Conservation (phyloP, 2,888 invertebrate genomes). For the Entomobrya multifasciata region DNA sequence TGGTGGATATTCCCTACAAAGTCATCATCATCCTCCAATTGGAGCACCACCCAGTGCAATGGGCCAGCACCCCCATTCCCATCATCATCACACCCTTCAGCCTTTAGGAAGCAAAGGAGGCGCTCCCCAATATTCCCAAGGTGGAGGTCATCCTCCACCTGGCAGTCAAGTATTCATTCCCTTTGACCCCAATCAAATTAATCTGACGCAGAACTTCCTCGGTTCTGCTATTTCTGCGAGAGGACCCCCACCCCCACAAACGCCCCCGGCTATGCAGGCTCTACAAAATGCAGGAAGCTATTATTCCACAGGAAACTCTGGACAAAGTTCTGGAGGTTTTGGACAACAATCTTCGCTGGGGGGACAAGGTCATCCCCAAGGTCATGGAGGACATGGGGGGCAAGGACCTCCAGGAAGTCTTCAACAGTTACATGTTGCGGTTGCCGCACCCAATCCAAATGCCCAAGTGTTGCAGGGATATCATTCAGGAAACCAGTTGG, state of each 20-base stretch:
- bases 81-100: constrained; percentile 49
- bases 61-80: constrained; percentile 51
- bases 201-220: constrained; percentile 75
- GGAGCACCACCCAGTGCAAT: not conserved
- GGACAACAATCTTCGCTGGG: constrained; percentile 58
- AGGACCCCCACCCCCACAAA: constrained; percentile 77
- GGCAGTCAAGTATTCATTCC: constrained; percentile 77
- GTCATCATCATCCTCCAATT: constrained; percentile 72
- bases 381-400: too few relatives aligned
- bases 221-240: constrained; percentile 75
- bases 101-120: constrained; percentile 71
- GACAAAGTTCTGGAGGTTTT: constrained; percentile 73
- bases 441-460: constrained; percentile 68
- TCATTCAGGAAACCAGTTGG: constrained; percentile 69
- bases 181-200: constrained; percentile 72
- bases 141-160: constrained; percentile 76
- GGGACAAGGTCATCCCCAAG: constrained; percentile 40
- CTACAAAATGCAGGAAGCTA: constrained; percentile 73
- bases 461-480: constrained; percentile 74
- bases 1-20: constrained; percentile 75
- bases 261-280: constrained; percentile 76
- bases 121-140: constrained; percentile 74
- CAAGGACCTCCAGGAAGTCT: constrained; percentile 54
- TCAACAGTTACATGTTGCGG: constrained; percentile 75
- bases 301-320: too few relatives aligned